Conservation (phyloP, 35 echinoderm and acorn worm genomes). For the Lytechinus variegatus region DNA sequence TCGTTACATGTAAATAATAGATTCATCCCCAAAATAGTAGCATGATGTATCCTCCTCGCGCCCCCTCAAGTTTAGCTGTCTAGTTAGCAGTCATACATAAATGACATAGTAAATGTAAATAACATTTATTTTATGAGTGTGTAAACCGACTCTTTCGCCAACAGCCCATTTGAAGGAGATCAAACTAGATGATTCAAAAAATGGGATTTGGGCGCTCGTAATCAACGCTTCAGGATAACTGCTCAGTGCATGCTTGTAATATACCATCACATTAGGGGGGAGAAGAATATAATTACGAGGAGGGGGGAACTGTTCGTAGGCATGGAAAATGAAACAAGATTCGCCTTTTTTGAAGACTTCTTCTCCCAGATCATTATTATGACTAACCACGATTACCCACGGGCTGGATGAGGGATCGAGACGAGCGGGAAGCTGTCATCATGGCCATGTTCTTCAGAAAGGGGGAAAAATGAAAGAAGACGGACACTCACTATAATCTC, state of each 20-base stretch:
- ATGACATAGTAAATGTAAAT: too few relatives aligned
- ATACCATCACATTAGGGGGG: neutral
- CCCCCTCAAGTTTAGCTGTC: neutral
- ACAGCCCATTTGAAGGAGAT: neutral
- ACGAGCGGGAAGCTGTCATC: neutral
- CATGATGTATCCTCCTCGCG: neutral
- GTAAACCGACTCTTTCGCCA: neutral
- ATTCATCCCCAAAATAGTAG: too few relatives aligned
- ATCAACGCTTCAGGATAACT: neutral
- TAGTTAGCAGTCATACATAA: too few relatives aligned
- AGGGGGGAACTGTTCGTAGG: neutral
- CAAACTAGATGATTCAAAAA: neutral
- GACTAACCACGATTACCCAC: neutral
- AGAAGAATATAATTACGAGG: neutral
- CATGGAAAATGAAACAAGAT: conserved; percentile 28
- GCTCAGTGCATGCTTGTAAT: neutral
- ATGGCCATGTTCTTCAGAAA: neutral
- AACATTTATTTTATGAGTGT: neutral
- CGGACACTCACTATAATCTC: conserved; percentile 6
- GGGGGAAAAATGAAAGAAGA: neutral
- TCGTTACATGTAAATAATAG: too few relatives aligned
- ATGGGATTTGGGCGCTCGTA: neutral
- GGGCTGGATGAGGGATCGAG: neutral
- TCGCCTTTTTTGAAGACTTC: neutral
- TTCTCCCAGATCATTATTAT: conserved; percentile 28